phyloP scores from a whole-genome alignment of 2,113 vertebrate genomes.

The Cheirogaleus medius region DNA sequence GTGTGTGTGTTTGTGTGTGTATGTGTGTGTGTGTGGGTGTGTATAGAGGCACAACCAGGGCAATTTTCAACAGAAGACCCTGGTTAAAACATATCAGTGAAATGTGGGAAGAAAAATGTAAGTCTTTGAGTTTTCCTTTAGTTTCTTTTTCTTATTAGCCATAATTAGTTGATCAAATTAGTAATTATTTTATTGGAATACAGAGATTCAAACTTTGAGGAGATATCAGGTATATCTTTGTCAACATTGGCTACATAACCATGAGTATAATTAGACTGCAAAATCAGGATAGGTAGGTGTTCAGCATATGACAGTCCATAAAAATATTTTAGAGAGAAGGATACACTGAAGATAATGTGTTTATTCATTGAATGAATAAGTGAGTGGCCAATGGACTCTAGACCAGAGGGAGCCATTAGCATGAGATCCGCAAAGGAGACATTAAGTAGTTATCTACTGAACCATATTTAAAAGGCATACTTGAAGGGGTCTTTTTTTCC shows the following conservation, averaged over 20 bases:
- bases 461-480: not conserved
- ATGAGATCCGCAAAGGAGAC: not conserved
- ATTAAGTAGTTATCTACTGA: not conserved
- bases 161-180: not conserved
- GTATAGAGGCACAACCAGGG: not conserved
- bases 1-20: too few relatives aligned
- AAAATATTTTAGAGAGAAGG: not conserved
- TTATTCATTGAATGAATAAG: not conserved
- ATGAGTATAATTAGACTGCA: not conserved
- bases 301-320: not conserved
- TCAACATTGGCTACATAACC: not conserved
- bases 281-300: not conserved
- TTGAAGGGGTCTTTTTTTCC: not conserved
- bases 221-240: not conserved
- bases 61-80: not conserved
- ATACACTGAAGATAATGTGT: not conserved
- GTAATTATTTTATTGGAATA: not conserved
- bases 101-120: not conserved
- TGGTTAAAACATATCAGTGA: not conserved
- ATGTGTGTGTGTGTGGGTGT: too few relatives aligned
- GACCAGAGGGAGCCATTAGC: not conserved
- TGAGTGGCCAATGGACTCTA: not conserved
- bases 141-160: not conserved
- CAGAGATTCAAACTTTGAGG: not conserved
- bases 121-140: not conserved